These are phyloP conservation scores for Thalassaphorura encarpata DNA, from an alignment of 1,140 invertebrate genomes.

Conservation along the genomic window DNA sequence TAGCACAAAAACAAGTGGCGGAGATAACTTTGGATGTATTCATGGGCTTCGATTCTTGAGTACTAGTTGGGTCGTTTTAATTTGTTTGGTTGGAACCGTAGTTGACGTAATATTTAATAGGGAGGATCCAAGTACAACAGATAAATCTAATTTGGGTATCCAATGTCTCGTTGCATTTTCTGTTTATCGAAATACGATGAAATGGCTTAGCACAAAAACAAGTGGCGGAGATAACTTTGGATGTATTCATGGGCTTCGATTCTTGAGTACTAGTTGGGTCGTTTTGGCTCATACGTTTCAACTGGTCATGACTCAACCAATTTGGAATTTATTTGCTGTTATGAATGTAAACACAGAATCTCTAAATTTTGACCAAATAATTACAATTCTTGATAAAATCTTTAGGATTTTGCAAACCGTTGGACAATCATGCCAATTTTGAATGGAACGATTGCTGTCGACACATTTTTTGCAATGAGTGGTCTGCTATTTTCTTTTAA, in stretches of 20 bases:
- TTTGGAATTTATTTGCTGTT: constrained; percentile 11
- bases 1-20: too few relatives aligned
- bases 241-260: constrained; percentile 38
- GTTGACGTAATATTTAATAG: too few relatives aligned
- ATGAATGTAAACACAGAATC: too few relatives aligned
- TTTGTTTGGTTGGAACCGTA: not conserved
- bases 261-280: constrained; percentile 45
- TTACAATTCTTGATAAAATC: not conserved
- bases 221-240: constrained; percentile 24
- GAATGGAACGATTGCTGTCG: constrained; percentile 39
- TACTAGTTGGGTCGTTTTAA: constrained; percentile 44
- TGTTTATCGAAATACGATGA: constrained; percentile 36
- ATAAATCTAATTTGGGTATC: not conserved
- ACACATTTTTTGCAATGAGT: constrained; percentile 48
- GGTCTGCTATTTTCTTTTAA: constrained; percentile 37
- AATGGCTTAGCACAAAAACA: constrained; percentile 34
- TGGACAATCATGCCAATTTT: constrained; percentile 17
- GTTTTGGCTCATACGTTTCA: constrained; percentile 41
- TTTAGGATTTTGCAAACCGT: not conserved
- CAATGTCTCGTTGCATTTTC: constrained; percentile 33
- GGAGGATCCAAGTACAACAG: too few relatives aligned
- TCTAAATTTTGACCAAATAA: too few relatives aligned
- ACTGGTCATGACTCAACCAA: not conserved
- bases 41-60: constrained; percentile 41
- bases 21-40: constrained; percentile 30